Evolutionary conservation across 2,888 invertebrate genomes (phyloP).

Genomic region (Choristoneura rosaceana): DNA sequence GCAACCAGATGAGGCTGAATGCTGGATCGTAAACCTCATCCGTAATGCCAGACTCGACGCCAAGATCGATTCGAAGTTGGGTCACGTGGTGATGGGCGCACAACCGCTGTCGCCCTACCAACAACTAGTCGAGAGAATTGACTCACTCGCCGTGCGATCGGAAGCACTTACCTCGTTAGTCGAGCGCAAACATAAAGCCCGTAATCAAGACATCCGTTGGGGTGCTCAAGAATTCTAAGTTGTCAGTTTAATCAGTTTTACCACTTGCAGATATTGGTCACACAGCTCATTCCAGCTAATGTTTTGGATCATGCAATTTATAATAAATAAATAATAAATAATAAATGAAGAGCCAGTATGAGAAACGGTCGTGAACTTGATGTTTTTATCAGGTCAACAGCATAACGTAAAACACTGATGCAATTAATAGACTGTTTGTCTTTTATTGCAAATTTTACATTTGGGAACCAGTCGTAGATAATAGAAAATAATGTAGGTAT

Average conservation of each 20-base stretch:
- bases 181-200: constrained; percentile 95
- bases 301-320: constrained; percentile 58
- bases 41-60: constrained; percentile 99
- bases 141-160: constrained; percentile 98
- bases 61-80: constrained; percentile 99
- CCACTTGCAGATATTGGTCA: constrained; percentile 43
- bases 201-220: constrained; percentile 90
- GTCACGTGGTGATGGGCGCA: constrained; percentile 99
- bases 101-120: constrained; percentile 99
- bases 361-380: no score
- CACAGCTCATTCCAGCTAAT: constrained; percentile 45
- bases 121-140: constrained; percentile 99
- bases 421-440: neutral
- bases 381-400: no score
- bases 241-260: constrained; percentile 31
- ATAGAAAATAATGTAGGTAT: no score
- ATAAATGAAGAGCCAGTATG: no score
- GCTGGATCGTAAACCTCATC: constrained; percentile 99
- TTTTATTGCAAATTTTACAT: no score
- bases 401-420: neutral
- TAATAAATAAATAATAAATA: constrained; percentile 58
- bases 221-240: constrained; percentile 87
- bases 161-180: constrained; percentile 97
- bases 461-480: no score
- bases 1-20: constrained; percentile 99